Evolutionary conservation across 1,140 invertebrate genomes (phyloP).

Genomic region (Cydia strobilella): DNA sequence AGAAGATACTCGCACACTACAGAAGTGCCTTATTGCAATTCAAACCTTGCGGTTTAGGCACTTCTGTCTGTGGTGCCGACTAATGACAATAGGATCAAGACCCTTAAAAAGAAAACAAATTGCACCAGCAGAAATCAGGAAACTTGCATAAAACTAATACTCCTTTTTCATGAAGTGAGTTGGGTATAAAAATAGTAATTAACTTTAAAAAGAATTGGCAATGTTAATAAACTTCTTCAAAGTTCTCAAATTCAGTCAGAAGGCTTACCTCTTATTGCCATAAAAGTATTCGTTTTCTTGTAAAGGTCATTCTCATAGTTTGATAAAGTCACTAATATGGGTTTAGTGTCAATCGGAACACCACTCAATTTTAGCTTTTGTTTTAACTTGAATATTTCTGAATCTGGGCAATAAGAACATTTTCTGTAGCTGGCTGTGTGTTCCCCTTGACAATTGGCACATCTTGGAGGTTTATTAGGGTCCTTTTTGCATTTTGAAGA

Average conservation of each 20-base stretch:
- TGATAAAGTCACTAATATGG: not conserved
- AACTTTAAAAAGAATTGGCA: not conserved
- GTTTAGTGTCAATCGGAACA: not conserved
- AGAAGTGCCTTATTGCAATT: too few species aligned
- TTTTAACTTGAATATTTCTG: slow-evolving; percentile 34
- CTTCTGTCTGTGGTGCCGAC: too few species aligned
- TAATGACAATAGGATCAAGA: too few species aligned
- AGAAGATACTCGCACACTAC: too few species aligned
- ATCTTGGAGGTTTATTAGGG: slow-evolving; percentile 49
- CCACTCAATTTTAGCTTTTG: slow-evolving; percentile 9
- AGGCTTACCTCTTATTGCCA: not conserved
- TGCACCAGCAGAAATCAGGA: too few species aligned
- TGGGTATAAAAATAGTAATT: not conserved
- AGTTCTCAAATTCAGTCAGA: not conserved
- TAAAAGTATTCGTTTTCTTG: not conserved
- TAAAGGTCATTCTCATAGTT: slow-evolving; percentile 11
- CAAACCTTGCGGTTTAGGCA: too few species aligned
- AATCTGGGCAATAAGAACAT: slow-evolving; percentile 51
- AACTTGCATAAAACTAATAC: too few species aligned
- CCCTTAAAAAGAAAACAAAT: too few species aligned
- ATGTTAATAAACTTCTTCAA: not conserved
- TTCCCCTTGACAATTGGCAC: slow-evolving; percentile 59
- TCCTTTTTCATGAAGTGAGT: too few species aligned
- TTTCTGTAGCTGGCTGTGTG: slow-evolving; percentile 60
- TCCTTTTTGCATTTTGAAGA: slow-evolving; percentile 51